Evolutionary conservation across 2,113 vertebrate species (phyloP), one percentile per base, ranked within the genome.

Genomic region (Triplophysa rosa): DNA sequence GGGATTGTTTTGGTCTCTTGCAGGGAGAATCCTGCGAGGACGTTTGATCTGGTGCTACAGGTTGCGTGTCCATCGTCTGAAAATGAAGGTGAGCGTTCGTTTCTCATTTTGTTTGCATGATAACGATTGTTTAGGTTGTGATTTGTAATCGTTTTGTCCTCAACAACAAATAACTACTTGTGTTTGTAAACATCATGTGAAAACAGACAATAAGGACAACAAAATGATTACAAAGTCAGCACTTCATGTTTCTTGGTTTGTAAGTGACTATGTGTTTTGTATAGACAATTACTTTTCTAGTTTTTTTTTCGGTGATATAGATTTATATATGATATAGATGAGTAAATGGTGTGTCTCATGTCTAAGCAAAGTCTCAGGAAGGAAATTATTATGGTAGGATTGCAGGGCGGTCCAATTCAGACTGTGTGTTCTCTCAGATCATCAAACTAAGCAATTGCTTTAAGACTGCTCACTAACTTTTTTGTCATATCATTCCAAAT

Each of bases 21-120:
- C 86, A 99, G 98, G 91, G 95, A 97, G 93, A 95, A 95, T 87
- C 98, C 98, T 85, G 94, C 95, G 77, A 94, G 95, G 90, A 97
- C 95, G 11, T 98, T 98, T 92, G 97, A 99, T 90, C 91, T 99
- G 92, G 93, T 97, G 59, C 81, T 99, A 84, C 96, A 96, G 88
- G 95, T 99, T 91, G 92, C 93, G 71, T 97, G 96, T 82, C 96
- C 95, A 45, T 49, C 93, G 54, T 93, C 95, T 79, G 96, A 96
- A 92, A 91, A 95, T 40, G 95, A 96, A 91, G 98, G 98, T 98
- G 63, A 96, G 65, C 87, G 84, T 63, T 19, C 14, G 17, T 21
- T 71, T 37, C 9, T 54, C 21, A 11, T 0, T 45, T 12, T 19
- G 5, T 17, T 49, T 14, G 49, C 49, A 52, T 3, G 16, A 3